phyloP scores from a whole-genome alignment of 1,140 invertebrate genomes.

The Drosophila burlai region DNA sequence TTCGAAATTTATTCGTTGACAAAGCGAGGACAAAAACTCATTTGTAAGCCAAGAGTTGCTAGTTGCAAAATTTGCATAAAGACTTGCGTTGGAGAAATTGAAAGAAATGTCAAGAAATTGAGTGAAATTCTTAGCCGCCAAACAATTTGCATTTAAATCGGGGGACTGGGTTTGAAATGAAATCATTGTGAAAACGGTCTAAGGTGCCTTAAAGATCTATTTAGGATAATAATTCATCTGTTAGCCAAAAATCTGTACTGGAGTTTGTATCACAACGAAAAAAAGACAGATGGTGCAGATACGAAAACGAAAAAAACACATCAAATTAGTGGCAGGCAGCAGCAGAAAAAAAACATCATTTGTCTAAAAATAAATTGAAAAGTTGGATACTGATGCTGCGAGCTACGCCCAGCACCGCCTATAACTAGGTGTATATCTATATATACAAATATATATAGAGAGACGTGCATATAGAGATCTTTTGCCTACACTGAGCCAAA shows the following conservation, averaged over 20 bases:
- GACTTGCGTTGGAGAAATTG: constrained; percentile 4
- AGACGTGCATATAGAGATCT: constrained; percentile 34
- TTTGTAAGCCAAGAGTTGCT: constrained; percentile 10
- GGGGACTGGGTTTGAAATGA: background rate
- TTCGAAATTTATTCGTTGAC: background rate
- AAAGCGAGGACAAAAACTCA: constrained; percentile 6
- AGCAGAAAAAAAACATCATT: constrained; percentile 41
- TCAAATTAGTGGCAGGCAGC: constrained; percentile 35
- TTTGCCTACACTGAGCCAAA: constrained; percentile 29
- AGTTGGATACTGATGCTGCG: constrained; percentile 41
- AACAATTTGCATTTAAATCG: constrained; percentile 2
- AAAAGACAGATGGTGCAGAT: constrained; percentile 31
- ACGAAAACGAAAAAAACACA: constrained; percentile 30
- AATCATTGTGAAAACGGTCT: background rate
- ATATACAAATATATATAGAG: constrained; percentile 29
- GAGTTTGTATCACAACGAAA: background rate
- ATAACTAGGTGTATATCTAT: constrained; percentile 39
- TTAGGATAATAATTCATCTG: background rate
- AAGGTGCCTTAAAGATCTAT: background rate
- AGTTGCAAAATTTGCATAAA: constrained; percentile 19
- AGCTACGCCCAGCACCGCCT: constrained; percentile 45
- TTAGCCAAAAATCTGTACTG: background rate
- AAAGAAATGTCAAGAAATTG: background rate
- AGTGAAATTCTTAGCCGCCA: background rate
- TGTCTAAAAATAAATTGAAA: constrained; percentile 60